These are phyloP conservation scores for Standfussiana lucernea DNA, from an alignment of 2,888 invertebrate genomes.

Conservation along the genomic window DNA sequence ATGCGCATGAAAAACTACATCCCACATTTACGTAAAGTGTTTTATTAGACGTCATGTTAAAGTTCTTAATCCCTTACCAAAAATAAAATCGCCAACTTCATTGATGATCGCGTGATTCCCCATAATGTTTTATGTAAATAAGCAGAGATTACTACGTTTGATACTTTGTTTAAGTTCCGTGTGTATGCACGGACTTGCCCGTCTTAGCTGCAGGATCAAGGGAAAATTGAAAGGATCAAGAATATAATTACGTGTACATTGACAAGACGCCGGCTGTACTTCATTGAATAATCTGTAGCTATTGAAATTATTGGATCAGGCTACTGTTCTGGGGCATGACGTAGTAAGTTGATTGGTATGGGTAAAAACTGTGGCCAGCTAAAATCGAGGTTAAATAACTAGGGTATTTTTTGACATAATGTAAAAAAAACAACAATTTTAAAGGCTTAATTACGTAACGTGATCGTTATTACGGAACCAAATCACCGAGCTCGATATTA, in stretches of 20 bases:
- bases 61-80: constrained; percentile 4
- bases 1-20: neutral
- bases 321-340: neutral
- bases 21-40: neutral
- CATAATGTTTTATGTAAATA: constrained; percentile 51
- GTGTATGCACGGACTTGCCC: constrained; percentile 44
- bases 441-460: constrained; percentile 68
- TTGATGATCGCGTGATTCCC: constrained; percentile 36
- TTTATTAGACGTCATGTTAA: neutral
- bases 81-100: constrained; percentile 25
- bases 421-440: constrained; percentile 57
- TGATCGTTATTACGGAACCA: constrained; percentile 64
- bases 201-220: constrained; percentile 62
- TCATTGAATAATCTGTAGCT: constrained; percentile 29
- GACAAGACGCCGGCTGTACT: constrained; percentile 33
- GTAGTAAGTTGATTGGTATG: neutral
- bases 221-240: constrained; percentile 67
- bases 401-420: constrained; percentile 17
- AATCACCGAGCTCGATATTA: constrained; percentile 69
- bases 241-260: constrained; percentile 65
- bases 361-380: neutral
- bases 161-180: constrained; percentile 50
- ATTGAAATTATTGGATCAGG: constrained; percentile 27
- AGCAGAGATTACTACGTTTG: constrained; percentile 35
- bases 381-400: constrained; percentile 17